These are phyloP conservation scores for Serinus canaria DNA, from an alignment of 2,113 vertebrate genomes.

Conservation along the genomic window DNA sequence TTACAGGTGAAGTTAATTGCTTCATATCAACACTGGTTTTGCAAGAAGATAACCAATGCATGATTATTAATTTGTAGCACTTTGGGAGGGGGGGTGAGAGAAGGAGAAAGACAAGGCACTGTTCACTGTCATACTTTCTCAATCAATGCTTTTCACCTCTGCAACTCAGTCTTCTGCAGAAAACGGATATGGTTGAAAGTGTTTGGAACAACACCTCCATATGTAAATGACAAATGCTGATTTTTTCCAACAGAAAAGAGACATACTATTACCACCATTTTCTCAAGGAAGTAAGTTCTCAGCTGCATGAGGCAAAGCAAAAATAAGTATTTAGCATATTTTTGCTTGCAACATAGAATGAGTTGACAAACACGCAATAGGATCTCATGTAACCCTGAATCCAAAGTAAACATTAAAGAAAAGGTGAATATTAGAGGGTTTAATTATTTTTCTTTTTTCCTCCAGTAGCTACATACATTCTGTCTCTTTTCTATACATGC, in stretches of 20 bases:
- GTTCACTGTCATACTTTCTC: background rate
- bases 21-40: fast-evolving
- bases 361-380: background rate
- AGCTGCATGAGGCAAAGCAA: background rate
- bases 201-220: background rate
- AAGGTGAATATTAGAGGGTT: background rate
- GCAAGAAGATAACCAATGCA: background rate
- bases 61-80: background rate
- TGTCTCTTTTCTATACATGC: background rate
- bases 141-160: background rate
- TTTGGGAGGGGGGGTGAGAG: background rate
- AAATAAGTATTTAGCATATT: background rate
- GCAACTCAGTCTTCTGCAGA: background rate
- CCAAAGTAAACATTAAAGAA: background rate
- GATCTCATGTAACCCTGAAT: background rate
- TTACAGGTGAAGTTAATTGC: background rate
- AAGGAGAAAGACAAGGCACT: background rate
- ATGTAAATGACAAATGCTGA: background rate
- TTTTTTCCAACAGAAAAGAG: background rate
- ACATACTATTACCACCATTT: background rate
- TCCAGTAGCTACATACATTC: background rate
- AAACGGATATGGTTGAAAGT: background rate
- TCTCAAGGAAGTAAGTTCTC: background rate
- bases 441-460: background rate
- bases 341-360: background rate